Conservation (phyloP, 2,888 invertebrate species). For the Ichneumoninae sp. region DNA sequence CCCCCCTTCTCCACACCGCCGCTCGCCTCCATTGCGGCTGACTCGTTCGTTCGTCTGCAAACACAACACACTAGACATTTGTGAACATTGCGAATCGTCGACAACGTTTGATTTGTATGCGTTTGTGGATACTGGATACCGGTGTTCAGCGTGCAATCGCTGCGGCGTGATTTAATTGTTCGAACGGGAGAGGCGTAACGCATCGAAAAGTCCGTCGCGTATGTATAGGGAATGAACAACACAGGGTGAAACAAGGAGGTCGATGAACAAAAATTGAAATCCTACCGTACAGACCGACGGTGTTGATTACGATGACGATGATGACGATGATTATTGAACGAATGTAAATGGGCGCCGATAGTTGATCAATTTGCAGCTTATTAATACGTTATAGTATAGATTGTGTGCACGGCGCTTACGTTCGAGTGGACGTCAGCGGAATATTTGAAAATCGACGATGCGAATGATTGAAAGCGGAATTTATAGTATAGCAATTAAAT, state of each 20-base stretch:
- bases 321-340: slow-evolving; percentile 28
- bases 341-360: slow-evolving; percentile 32
- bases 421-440: neutral
- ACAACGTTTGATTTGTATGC: slow-evolving; percentile 36
- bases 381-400: neutral
- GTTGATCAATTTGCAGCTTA: slow-evolving; percentile 42
- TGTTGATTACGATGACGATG: slow-evolving; percentile 41
- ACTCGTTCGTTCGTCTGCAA: slow-evolving; percentile 33
- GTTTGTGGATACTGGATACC: slow-evolving; percentile 18
- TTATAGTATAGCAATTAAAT: neutral
- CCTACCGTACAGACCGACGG: neutral
- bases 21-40: slow-evolving; percentile 8
- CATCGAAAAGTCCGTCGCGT: slow-evolving; percentile 47
- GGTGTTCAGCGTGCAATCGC: slow-evolving; percentile 13
- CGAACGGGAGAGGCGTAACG: slow-evolving; percentile 33
- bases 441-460: neutral
- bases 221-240: slow-evolving; percentile 7
- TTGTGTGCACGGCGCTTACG: neutral
- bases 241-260: slow-evolving; percentile 36
- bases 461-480: neutral
- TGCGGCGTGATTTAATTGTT: slow-evolving; percentile 65
- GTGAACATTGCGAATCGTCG: slow-evolving; percentile 20
- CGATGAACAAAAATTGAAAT: slow-evolving; percentile 42
- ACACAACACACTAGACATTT: slow-evolving; percentile 7
- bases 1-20: too few relatives aligned